Base-by-base conservation (phyloP, 2,888 invertebrate species). In the Tetrapedia diversipes region DNA sequence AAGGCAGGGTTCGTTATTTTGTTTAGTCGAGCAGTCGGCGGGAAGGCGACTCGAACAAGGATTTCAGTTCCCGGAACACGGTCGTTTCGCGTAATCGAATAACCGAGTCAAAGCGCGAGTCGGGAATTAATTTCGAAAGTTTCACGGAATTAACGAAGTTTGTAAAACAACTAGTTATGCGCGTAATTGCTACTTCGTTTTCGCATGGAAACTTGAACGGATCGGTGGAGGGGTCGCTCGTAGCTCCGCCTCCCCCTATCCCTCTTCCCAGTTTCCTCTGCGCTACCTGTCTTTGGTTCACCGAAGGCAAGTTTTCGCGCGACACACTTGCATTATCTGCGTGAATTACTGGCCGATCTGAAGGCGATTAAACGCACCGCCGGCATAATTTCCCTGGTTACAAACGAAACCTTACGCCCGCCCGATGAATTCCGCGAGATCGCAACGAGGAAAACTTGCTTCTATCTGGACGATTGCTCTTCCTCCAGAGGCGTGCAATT, bases 121-220 rank as follows among this genome's bases (percentile, higher is more conserved):
- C 57, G 27, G 63, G 67, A 77, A 79, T 77, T 77, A 77, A 60
- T 72, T 72, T 71, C 65, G 34, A 77, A 82, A 82, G 59, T 77
- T 75, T 39, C 67, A 27, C 29, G 72, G 70, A n/a, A 77, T 80
- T 80, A 78, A 80, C 67, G 51, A 82, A 82, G 75, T 82, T 82
- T 72, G 82, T 70, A 82, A 82, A 82, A 82, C 82, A 80, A 77
- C 69, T 68, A 71, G 69, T 61, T 66, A 66, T 70, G 59, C 63
- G 60, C 75, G 67, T 82, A 82, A 80, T 78, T 78, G 80, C 82
- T 65, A 78, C 82, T 82, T 80, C 70, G 80, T 82, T 80, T 75
- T 75, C 64, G 39, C 69, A 34, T 22, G 59, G 29, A n/a, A 59
- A 39, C 67, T 60, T 27, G 19, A 24, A 29, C n/a, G n/a, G n/a